A percentile compares a stretch with the other conserved stretches of the same genome.
Conservation (phyloP, 2,888 invertebrate genomes). For the Nymphalis c-album region DNA sequence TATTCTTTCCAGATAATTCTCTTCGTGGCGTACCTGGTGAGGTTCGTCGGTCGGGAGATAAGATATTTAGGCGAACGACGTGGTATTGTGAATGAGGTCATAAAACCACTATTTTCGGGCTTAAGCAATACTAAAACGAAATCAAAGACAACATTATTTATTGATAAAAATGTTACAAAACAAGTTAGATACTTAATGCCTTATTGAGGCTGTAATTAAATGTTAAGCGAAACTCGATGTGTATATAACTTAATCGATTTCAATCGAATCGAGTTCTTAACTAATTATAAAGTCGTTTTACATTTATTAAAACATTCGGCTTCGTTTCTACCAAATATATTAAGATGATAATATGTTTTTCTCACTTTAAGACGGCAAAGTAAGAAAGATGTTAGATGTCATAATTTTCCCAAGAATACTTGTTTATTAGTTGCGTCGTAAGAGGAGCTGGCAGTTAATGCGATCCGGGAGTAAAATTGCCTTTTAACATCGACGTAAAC, state of each 20-base stretch:
- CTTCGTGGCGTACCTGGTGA: slow-evolving; percentile 77
- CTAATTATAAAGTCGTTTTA: neutral
- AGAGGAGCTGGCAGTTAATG: slow-evolving; percentile 5
- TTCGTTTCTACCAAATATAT: slow-evolving; percentile 11
- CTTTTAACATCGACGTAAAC: slow-evolving; percentile 30
- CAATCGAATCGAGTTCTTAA: neutral
- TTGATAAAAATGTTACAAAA: neutral
- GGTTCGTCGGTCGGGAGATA: slow-evolving; percentile 65
- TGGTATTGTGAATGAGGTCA: slow-evolving; percentile 76
- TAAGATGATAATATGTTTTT: neutral
- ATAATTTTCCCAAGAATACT: slow-evolving; percentile 4
- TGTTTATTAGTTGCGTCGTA: slow-evolving; percentile 4
- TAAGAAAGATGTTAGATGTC: neutral
- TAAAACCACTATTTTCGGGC: slow-evolving; percentile 16
- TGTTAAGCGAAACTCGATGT: neutral
- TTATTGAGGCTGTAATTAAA: neutral
- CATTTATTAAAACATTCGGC: neutral
- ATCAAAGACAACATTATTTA: slow-evolving; percentile 25
- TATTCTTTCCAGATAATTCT: slow-evolving; percentile 71
- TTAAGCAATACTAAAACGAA: slow-evolving; percentile 15
- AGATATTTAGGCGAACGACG: slow-evolving; percentile 69
- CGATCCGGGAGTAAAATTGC: slow-evolving; percentile 6
- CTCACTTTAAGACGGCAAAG: neutral
- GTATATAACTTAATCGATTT: neutral
- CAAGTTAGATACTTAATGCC: slow-evolving; percentile 3